Conservation (phyloP, 2,888 invertebrate genomes). For the Cerceris ruficornis region DNA sequence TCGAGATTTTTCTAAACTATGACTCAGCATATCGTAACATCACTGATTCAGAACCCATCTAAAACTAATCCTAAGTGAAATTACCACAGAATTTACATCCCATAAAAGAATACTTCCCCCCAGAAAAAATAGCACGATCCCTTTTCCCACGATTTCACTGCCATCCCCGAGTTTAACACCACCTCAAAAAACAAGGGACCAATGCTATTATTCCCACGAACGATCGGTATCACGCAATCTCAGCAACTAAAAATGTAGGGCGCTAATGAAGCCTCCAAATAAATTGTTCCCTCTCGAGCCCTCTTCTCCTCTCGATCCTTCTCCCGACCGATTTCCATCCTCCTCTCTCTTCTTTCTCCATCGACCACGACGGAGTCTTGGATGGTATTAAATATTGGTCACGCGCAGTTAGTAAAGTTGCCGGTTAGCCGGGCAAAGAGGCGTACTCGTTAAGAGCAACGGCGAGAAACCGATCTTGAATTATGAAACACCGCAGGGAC, state of each 20-base stretch:
- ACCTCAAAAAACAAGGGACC: too few species aligned
- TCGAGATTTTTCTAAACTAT: too few species aligned
- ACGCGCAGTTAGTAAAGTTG: constrained; percentile 12
- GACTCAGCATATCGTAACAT: too few species aligned
- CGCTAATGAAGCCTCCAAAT: constrained; percentile 19
- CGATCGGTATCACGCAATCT: too few species aligned
- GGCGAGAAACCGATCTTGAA: constrained; percentile 33
- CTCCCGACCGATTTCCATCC: background rate
- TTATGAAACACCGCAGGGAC: constrained; percentile 11
- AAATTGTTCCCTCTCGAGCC: constrained; percentile 15
- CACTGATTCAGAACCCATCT: too few species aligned
- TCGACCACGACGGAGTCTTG: background rate
- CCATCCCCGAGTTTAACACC: too few species aligned
- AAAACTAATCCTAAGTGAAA: too few species aligned
- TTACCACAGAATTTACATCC: too few species aligned
- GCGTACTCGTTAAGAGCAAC: constrained; percentile 15
- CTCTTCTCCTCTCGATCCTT: background rate
- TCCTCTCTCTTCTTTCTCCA: background rate
- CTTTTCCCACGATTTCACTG: too few species aligned
- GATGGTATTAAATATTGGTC: constrained; percentile 22
- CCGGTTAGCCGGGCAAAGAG: constrained; percentile 4
- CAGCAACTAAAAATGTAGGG: background rate
- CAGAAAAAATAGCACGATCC: too few species aligned
- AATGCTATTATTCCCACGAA: too few species aligned
- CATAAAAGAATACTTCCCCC: too few species aligned